Percentiles rank a stretch among this genome's conserved stretches.
Evolutionary conservation across 2,888 invertebrate genomes (phyloP).

Genomic region (Dasysyrphus tricinctus): DNA sequence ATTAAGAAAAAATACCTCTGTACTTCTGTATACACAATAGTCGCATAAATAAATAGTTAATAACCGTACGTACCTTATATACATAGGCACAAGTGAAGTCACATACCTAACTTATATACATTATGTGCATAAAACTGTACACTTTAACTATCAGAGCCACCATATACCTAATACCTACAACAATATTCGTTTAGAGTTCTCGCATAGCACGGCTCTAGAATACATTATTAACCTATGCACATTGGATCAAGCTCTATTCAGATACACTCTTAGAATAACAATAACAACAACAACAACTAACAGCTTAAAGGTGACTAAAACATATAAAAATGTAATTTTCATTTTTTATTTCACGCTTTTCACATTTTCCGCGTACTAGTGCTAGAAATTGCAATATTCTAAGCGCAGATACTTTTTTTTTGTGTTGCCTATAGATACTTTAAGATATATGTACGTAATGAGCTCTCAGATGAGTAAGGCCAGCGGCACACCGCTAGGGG

Average conservation of each 20-base stretch:
- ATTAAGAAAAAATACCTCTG: conserved; percentile 53
- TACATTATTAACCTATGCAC: conserved; percentile 74
- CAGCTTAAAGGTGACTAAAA: no score
- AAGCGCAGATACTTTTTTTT: conserved; percentile 47
- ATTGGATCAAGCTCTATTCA: conserved; percentile 39
- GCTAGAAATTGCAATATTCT: conserved; percentile 61
- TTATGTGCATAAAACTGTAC: conserved; percentile 19
- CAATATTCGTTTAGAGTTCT: conserved; percentile 33
- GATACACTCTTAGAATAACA: conserved; percentile 51
- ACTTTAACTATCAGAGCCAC: conserved; percentile 16
- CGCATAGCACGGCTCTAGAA: conserved; percentile 65
- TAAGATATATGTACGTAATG: conserved; percentile 8
- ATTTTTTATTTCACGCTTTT: conserved; percentile 56
- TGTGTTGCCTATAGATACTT: conserved; percentile 14
- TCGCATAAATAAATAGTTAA: conserved; percentile 74
- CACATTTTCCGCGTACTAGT: conserved; percentile 38
- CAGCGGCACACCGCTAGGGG: conserved; percentile 56
- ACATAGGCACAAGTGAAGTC: not conserved
- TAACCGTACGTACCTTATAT: conserved; percentile 50
- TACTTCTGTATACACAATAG: conserved; percentile 45
- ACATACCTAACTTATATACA: conserved; percentile 17
- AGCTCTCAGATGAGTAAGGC: conserved; percentile 44
- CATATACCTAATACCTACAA: not conserved
- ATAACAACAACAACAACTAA: conserved; percentile 44
- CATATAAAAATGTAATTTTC: conserved; percentile 14